Evolutionary conservation across 1,140 invertebrate genomes (phyloP).

Genomic region (Helicoverpa armigera): DNA sequence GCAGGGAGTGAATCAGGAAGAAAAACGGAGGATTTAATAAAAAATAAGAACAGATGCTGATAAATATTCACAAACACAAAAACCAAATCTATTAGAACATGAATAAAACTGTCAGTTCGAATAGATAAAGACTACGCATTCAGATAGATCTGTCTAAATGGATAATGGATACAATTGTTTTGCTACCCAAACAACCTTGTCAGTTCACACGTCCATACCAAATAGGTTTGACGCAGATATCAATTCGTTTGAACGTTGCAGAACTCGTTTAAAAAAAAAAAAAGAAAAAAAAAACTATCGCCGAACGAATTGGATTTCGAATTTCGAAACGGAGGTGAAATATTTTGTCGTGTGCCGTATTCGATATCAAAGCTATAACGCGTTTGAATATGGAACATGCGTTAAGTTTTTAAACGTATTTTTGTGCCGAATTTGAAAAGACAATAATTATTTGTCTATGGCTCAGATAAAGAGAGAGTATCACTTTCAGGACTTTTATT

Average conservation of each 20-base stretch:
- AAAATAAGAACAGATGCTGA: too few relatives aligned
- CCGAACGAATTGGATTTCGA: slow-evolving; percentile 17
- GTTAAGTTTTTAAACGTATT: too few relatives aligned
- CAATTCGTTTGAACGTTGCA: neutral
- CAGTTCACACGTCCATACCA: neutral
- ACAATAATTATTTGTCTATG: too few relatives aligned
- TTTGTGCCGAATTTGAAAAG: too few relatives aligned
- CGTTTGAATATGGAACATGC: neutral
- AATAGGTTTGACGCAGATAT: slow-evolving; percentile 25
- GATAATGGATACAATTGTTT: slow-evolving; percentile 33
- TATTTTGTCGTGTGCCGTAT: neutral
- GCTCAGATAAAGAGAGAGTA: too few relatives aligned
- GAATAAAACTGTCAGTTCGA: neutral
- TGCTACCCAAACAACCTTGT: neutral
- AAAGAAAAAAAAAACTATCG: slow-evolving; percentile 8
- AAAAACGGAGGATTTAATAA: too few relatives aligned
- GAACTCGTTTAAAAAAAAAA: neutral
- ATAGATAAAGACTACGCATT: neutral
- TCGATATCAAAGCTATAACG: slow-evolving; percentile 10
- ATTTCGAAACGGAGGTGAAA: neutral
- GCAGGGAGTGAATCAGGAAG: too few relatives aligned
- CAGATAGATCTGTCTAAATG: slow-evolving; percentile 4
- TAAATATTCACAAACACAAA: neutral
- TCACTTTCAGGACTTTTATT: too few relatives aligned
- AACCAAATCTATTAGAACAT: neutral